These are phyloP conservation scores for Proales similis DNA, from an alignment of 1,140 invertebrate species.

Conservation along the genomic window DNA sequence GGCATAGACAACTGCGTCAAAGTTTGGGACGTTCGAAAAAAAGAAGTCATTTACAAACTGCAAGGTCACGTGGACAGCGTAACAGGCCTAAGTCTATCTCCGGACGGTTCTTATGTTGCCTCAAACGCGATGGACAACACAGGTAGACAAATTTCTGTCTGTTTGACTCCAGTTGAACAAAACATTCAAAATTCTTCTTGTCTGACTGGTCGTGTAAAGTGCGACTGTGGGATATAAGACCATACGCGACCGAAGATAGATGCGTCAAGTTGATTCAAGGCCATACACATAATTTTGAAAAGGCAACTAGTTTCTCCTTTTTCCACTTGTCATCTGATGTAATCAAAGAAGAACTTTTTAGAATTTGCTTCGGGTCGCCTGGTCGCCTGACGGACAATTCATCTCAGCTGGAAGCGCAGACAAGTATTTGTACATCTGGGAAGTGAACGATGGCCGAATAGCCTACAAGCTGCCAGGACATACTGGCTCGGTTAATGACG, in stretches of 20 bases:
- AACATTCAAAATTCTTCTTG: not conserved
- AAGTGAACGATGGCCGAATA: conserved; percentile 75
- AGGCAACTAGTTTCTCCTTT: conserved; percentile 57
- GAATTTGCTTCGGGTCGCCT: conserved; percentile 75
- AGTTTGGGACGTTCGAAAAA: conserved; percentile 90
- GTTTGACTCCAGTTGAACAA: conserved; percentile 5
- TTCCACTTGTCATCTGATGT: conserved; percentile 6
- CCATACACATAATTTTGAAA: conserved; percentile 97
- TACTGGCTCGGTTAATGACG: conserved; percentile 90
- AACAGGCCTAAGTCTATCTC: conserved; percentile 80
- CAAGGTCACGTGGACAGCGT: conserved; percentile 85
- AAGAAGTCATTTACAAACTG: conserved; percentile 74
- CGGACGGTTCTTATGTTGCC: conserved; percentile 84
- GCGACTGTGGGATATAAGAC: conserved; percentile 65
- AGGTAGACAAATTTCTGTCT: conserved; percentile 43
- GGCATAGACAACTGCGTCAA: conserved; percentile 97
- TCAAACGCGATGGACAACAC: conserved; percentile 97
- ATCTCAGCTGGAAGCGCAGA: conserved; percentile 86
- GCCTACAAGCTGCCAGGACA: conserved; percentile 96
- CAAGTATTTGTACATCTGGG: conserved; percentile 92
- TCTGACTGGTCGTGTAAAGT: conserved; percentile 44
- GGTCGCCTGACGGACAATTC: conserved; percentile 73
- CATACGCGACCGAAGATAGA: conserved; percentile 72
- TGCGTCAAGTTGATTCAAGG: conserved; percentile 86
- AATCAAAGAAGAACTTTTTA: conserved; percentile 42